Conservation (phyloP, 2,888 invertebrate species). For the Xestia sexstrigata region DNA sequence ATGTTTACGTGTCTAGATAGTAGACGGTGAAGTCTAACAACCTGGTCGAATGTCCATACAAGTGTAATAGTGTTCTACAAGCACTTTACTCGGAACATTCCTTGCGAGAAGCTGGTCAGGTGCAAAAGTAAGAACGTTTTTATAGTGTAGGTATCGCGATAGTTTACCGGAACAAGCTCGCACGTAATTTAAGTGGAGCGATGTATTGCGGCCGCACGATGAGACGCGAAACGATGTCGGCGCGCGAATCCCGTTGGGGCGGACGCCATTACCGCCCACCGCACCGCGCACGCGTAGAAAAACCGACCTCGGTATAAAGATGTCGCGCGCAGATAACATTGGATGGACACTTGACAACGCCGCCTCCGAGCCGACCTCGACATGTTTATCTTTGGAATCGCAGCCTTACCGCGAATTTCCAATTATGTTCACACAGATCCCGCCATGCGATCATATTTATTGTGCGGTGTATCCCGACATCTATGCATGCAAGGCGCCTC, state of each 20-base stretch:
- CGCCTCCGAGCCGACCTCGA: constrained; percentile 77
- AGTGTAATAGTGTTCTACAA: constrained; percentile 56
- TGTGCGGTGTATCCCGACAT: constrained; percentile 72
- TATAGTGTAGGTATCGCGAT: constrained; percentile 77
- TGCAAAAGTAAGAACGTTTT: constrained; percentile 74
- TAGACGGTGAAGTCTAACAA: constrained; percentile 46
- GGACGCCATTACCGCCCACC: constrained; percentile 89
- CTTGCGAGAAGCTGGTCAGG: constrained; percentile 57
- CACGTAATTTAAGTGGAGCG: constrained; percentile 88
- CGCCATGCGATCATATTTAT: constrained; percentile 78
- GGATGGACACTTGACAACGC: constrained; percentile 85
- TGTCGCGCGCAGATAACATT: constrained; percentile 86
- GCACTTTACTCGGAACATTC: constrained; percentile 58
- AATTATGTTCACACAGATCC: constrained; percentile 82
- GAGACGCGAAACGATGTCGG: constrained; percentile 89
- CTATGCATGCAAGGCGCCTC: constrained; percentile 79
- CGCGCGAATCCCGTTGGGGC: constrained; percentile 88
- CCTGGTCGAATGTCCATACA: constrained; percentile 59
- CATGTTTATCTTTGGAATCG: constrained; percentile 80
- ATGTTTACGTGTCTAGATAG: constrained; percentile 54
- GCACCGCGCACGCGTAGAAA: constrained; percentile 86
- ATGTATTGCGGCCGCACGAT: constrained; percentile 89
- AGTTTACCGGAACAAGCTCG: constrained; percentile 87
- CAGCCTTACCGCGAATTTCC: constrained; percentile 82
- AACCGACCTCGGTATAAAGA: constrained; percentile 86